These are phyloP conservation scores for Phaonia tiefii DNA, from an alignment of 2,888 invertebrate genomes.

Conservation along the genomic window DNA sequence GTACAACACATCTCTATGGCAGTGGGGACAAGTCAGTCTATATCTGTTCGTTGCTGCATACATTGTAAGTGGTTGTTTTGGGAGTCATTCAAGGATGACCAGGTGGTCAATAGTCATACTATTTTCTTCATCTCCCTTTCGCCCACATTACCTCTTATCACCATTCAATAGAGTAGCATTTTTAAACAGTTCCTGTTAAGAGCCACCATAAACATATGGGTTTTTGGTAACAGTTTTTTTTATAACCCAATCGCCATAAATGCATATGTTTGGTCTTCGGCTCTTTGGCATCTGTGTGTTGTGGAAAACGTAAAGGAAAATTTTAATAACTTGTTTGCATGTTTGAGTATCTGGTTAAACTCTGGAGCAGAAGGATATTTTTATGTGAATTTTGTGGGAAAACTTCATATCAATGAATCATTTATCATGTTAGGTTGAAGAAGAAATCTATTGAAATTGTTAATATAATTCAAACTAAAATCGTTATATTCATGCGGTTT, in stretches of 20 bases:
- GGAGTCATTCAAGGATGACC: conserved; percentile 67
- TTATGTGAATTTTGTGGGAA: not conserved
- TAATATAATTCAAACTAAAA: too few relatives aligned
- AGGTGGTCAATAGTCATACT: conserved; percentile 68
- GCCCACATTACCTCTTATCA: not conserved
- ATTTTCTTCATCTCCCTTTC: not conserved
- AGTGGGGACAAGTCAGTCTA: conserved; percentile 22
- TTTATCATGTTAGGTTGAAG: not conserved
- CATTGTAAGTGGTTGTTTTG: conserved; percentile 23
- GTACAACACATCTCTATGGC: conserved; percentile 21
- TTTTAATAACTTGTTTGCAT: conserved; percentile 60
- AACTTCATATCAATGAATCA: conserved; percentile 16
- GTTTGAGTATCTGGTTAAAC: conserved; percentile 35
- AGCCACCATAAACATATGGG: conserved; percentile 28
- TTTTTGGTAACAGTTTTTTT: conserved; percentile 33
- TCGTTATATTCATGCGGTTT: too few relatives aligned
- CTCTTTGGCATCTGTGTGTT: too few relatives aligned
- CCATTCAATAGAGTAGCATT: conserved; percentile 2
- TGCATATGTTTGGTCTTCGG: conserved; percentile 3
- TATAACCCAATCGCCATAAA: conserved; percentile 43
- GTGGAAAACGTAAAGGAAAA: conserved; percentile 8
- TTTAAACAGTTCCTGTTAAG: conserved; percentile 20
- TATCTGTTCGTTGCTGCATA: conserved; percentile 4
- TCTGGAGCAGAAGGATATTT: not conserved
- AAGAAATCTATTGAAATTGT: too few relatives aligned